Conservation (phyloP, 2,113 vertebrate genomes). For the Eulemur rufifrons region DNA sequence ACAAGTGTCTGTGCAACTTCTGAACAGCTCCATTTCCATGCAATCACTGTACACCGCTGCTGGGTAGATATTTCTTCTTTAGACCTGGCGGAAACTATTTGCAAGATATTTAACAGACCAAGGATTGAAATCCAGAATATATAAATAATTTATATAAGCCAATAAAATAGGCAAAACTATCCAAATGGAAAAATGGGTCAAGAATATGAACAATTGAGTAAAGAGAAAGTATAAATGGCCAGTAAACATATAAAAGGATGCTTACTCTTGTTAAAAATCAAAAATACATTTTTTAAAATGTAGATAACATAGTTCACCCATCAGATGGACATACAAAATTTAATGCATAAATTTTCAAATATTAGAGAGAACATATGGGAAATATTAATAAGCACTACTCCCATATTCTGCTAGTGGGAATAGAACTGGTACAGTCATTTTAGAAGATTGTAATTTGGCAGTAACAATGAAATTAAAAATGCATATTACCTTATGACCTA, state of each 20-base stretch:
- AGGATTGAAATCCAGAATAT: neutral
- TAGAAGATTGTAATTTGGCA: neutral
- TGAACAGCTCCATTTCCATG: neutral
- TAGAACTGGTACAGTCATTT: neutral
- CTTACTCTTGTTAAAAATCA: constrained; percentile 23
- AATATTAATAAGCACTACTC: neutral
- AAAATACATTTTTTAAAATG: neutral
- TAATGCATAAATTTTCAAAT: neutral
- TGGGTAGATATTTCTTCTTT: neutral
- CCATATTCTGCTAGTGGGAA: neutral
- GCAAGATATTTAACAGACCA: neutral
- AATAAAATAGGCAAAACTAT: neutral
- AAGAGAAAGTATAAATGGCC: neutral
- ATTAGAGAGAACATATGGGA: neutral
- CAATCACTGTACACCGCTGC: neutral
- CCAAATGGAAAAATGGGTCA: neutral
- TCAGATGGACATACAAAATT: neutral
- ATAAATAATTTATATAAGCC: constrained; percentile 7
- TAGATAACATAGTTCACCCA: neutral
- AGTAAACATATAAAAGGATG: neutral
- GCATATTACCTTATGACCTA: neutral
- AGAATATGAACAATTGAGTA: constrained; percentile 35
- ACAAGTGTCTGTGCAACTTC: neutral
- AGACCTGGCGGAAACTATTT: neutral
- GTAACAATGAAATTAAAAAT: neutral